phyloP scores from a whole-genome alignment of 1,140 invertebrate genomes.

The Carcinoscorpius rotundicauda region DNA sequence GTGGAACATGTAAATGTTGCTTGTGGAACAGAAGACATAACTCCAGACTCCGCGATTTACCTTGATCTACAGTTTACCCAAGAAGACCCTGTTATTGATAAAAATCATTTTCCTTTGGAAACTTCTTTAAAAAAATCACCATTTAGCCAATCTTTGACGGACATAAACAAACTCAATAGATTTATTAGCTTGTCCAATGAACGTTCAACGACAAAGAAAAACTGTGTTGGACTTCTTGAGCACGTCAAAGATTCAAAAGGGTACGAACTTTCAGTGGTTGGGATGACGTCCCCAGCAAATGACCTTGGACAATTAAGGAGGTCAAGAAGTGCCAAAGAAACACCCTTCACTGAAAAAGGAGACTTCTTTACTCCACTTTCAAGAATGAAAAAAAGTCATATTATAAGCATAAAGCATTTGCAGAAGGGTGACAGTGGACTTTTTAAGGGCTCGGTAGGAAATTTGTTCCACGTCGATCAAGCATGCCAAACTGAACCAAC shows the following conservation, averaged over 20 bases:
- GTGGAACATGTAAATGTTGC: conserved; percentile 7
- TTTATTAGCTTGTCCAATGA: too few species aligned
- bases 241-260: conserved; percentile 19
- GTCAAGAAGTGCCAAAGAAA: too few species aligned
- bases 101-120: neutral
- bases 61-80: conserved; percentile 19
- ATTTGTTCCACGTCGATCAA: too few species aligned
- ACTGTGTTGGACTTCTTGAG: conserved; percentile 10
- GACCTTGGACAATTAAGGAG: too few species aligned
- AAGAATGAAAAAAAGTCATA: too few species aligned
- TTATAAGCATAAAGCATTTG: too few species aligned
- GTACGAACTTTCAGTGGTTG: conserved; percentile 14
- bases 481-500: too few species aligned
- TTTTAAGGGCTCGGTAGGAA: too few species aligned
- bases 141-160: conserved; percentile 18
- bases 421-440: too few species aligned
- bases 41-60: conserved; percentile 24
- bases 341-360: too few species aligned
- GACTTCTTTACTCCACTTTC: too few species aligned
- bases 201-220: neutral
- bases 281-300: too few species aligned
- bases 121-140: conserved; percentile 1
- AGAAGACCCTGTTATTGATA: neutral
- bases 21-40: conserved; percentile 23
- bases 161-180: conserved; percentile 9